Evolutionary conservation across 2,113 vertebrate genomes (phyloP).

Genomic region (Balaeniceps rex): DNA sequence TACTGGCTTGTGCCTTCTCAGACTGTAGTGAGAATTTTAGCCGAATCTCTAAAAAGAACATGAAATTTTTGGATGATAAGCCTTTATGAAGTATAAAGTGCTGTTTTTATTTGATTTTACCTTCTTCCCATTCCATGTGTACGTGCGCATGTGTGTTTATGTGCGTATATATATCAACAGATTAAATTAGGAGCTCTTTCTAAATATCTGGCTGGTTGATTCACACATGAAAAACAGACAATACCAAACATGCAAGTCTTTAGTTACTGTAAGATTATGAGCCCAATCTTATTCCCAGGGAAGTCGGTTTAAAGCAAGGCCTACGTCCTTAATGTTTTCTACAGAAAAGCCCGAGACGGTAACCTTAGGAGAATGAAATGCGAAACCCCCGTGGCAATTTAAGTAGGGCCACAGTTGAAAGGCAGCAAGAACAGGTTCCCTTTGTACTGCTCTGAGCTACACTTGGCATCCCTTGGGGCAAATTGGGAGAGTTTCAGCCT

Average conservation of each 20-base stretch:
- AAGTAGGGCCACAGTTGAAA: conserved; percentile 35
- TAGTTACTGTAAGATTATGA: neutral
- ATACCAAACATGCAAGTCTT: neutral
- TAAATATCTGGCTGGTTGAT: neutral
- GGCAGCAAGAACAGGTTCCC: conserved; percentile 61
- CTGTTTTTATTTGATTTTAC: neutral
- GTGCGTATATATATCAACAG: neutral
- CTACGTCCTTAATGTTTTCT: conserved; percentile 44
- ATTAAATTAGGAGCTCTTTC: neutral
- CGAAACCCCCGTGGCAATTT: conserved; percentile 34
- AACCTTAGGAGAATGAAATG: conserved; percentile 57
- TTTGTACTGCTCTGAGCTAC: conserved; percentile 42
- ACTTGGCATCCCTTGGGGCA: conserved; percentile 62
- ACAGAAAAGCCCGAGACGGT: conserved; percentile 48
- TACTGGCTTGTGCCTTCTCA: neutral
- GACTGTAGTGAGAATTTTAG: neutral
- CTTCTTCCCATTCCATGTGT: neutral
- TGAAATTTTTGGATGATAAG: neutral
- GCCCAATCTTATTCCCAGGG: conserved; percentile 23
- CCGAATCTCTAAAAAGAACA: neutral
- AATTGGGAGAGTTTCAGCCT: conserved; percentile 44
- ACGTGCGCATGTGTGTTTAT: neutral
- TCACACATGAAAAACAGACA: neutral
- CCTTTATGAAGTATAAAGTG: neutral
- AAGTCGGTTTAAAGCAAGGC: neutral